Evolutionary conservation across 2,113 vertebrate species (phyloP).

Genomic region (Oriolus oriolus): DNA sequence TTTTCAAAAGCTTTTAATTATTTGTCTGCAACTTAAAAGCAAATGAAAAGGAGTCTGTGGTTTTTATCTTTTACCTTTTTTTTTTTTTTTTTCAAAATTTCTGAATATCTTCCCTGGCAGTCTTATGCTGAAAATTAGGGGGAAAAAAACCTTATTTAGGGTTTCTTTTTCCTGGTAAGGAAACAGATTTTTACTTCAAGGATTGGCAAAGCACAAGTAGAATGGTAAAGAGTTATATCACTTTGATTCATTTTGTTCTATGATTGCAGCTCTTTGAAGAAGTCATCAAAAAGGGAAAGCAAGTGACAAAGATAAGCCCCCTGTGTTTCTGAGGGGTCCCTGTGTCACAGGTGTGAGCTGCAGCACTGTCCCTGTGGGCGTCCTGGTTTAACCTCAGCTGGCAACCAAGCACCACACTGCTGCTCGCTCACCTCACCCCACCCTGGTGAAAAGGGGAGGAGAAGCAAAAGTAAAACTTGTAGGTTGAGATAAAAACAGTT

Average conservation of each 20-base stretch:
- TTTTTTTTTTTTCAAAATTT: background rate
- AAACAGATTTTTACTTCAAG: background rate
- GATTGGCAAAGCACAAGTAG: background rate
- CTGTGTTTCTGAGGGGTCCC: background rate
- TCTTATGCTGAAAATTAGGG: background rate
- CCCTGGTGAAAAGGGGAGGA: background rate
- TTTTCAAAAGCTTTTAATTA: background rate
- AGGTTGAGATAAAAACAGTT: background rate
- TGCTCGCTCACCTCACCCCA: background rate
- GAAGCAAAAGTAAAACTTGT: background rate
- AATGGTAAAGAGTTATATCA: fast-evolving
- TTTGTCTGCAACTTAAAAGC: background rate
- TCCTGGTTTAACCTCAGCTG: background rate
- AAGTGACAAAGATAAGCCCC: too few species aligned
- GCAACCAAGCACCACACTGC: background rate
- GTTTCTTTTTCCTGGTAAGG: background rate
- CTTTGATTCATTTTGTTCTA: background rate
- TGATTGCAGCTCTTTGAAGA: background rate
- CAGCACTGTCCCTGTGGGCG: fast-evolving
- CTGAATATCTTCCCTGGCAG: background rate
- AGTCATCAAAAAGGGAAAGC: background rate
- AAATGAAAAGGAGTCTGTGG: background rate
- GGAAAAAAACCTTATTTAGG: background rate
- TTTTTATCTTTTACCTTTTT: too few species aligned
- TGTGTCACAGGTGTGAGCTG: background rate